Conservation (phyloP, 2,888 invertebrate genomes). For the Eupithecia tripunctaria region DNA sequence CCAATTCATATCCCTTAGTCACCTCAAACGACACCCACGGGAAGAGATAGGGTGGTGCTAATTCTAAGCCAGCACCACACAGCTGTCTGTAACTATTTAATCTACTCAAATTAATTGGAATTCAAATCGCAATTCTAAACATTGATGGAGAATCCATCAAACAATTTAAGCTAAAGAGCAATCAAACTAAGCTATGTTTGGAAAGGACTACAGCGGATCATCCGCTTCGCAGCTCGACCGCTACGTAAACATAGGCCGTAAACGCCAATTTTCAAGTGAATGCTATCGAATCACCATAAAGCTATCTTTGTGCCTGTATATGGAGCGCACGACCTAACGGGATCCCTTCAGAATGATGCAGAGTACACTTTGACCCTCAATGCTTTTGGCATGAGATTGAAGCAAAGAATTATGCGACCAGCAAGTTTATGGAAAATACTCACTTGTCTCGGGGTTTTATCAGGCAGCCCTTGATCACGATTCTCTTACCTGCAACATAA, state of each 20-base stretch:
- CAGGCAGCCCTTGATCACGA: constrained; percentile 31
- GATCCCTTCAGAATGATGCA: constrained; percentile 64
- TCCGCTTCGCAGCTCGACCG: constrained; percentile 30
- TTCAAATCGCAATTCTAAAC: neutral
- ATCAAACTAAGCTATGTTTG: constrained; percentile 7
- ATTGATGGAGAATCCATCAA: neutral
- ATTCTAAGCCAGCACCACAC: too few relatives aligned
- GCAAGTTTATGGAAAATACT: constrained; percentile 54
- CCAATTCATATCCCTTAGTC: too few relatives aligned
- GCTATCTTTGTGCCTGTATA: constrained; percentile 71
- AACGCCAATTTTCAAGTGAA: constrained; percentile 78
- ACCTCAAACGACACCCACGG: too few relatives aligned
- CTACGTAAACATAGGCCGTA: constrained; percentile 54
- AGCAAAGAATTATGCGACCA: constrained; percentile 58
- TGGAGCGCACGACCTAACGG: constrained; percentile 74
- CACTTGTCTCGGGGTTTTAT: constrained; percentile 38
- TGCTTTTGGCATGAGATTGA: constrained; percentile 61
- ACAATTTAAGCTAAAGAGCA: neutral
- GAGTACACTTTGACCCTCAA: constrained; percentile 60
- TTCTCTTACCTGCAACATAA: constrained; percentile 36
- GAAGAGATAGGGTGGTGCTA: too few relatives aligned
- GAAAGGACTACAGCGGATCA: constrained; percentile 10
- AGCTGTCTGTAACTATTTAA: neutral
- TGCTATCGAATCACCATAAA: constrained; percentile 84
- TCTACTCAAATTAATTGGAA: neutral